A percentile compares a stretch with the other conserved stretches of the same genome.
Conservation (phyloP, 37 sponge, comb jelly and placozoan species). For the Mnemiopsis leidyi region DNA sequence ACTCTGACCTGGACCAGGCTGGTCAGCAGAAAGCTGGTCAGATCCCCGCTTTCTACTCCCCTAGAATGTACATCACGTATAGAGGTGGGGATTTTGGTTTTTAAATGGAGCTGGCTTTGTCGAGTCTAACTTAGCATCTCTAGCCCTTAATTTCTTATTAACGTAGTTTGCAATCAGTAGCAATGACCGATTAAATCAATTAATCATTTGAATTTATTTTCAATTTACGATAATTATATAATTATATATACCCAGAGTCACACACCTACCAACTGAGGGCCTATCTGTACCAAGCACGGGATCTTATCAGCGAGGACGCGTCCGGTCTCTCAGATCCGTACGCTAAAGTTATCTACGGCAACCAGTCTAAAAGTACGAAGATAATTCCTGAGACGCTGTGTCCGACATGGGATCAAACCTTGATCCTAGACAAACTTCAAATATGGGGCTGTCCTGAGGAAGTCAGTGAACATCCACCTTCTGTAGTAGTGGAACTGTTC, state of each 20-base stretch:
- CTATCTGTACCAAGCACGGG: conserved; percentile 65
- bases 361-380: conserved; percentile 11
- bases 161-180: too few relatives aligned
- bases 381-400: conserved; percentile 54
- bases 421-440: conserved; percentile 43
- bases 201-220: too few relatives aligned
- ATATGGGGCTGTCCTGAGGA: conserved; percentile 45
- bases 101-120: too few relatives aligned
- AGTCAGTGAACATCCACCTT: conserved; percentile 29
- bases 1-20: background rate
- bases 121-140: too few relatives aligned
- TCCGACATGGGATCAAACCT: conserved; percentile 65
- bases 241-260: conserved; percentile 50
- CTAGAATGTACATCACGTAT: conserved; percentile 57
- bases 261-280: conserved; percentile 53
- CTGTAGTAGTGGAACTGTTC: conserved; percentile 55
- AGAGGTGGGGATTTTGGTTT: conserved; percentile 33
- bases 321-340: conserved; percentile 60
- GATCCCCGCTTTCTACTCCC: conserved; percentile 29
- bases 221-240: too few relatives aligned
- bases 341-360: conserved; percentile 27
- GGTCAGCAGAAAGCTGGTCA: conserved; percentile 1
- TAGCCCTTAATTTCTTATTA: too few relatives aligned
- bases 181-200: too few relatives aligned
- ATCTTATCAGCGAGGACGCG: conserved; percentile 6